Base-by-base conservation (phyloP, 92 coral and sea anemone species). In the Chrysogorgia sp. region DNA sequence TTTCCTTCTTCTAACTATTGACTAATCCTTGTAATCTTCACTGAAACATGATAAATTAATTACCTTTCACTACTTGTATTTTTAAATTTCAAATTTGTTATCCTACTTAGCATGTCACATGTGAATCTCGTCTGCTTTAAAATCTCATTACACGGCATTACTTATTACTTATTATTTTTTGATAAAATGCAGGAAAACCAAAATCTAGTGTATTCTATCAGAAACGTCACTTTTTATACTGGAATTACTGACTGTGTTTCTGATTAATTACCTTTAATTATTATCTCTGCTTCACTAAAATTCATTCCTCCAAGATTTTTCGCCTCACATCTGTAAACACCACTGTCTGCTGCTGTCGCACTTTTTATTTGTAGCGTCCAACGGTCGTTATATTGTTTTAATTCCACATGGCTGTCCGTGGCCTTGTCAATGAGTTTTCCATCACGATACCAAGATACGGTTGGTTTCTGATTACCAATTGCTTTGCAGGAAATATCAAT, bases 391-490 rank as follows among this genome's bases (percentile, higher is more conserved):
- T 53, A 34, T 22, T 55, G 47, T 35, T 72, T 56, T 17, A 56
- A 47, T 40, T 75, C 66, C 50, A 84, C 82, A 64, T 71, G 79
- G 64, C 74, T 40, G 17, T 75, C 79, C 48, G 52, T 40, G 35
- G 82, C 89, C 58, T 67, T 50, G 26, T 79, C 33, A 81, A 96
- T 49, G 22, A 48, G 78, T 26, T 33, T 65, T 13, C 79, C 84
- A 50, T 96, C 99, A 65, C 84, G 64, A 71, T 92, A 89, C 99
- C 99, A 96, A 76, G 74, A 74, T 65, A 96, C 76, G 49, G 65
- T 74, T 1, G 86, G 89, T 60, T 67, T 55, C 19, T 85, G 81
- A 21, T 77, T 76, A 34, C 83, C 83, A 48, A 82, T 66, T 5
- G 92, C 89, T 75, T 82, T 84, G 81, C 99, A 96, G 50, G 86